A percentile compares a stretch with the other conserved stretches of the same genome.
Conservation (phyloP, 1,140 invertebrate genomes). For the Zaprionus lachaisei region DNA sequence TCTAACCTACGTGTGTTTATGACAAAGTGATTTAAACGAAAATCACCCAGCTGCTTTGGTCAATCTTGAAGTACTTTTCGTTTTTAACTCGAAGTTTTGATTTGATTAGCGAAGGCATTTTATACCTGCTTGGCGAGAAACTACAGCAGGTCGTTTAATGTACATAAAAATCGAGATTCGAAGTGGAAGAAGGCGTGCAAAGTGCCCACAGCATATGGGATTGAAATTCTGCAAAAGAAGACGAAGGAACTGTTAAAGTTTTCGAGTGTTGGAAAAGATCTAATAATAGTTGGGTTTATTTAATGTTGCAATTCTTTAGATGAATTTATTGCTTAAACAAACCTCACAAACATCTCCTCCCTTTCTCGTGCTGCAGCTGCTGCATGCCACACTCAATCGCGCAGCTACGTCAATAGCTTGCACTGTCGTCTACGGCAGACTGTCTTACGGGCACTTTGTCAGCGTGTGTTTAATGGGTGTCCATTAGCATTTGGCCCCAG, state of each 20-base stretch:
- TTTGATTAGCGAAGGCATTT: not conserved
- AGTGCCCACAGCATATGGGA: too few species aligned
- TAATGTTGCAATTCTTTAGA: not conserved
- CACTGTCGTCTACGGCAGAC: slow-evolving; percentile 9
- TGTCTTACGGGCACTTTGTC: slow-evolving; percentile 47
- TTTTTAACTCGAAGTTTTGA: not conserved
- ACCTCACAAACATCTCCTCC: not conserved
- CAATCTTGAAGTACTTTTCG: not conserved
- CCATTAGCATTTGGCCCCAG: slow-evolving; percentile 68
- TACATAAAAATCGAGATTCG: not conserved
- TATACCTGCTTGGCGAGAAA: not conserved
- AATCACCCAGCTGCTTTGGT: not conserved
- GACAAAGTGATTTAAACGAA: slow-evolving; percentile 8
- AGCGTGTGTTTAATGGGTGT: slow-evolving; percentile 66
- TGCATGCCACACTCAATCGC: slow-evolving; percentile 28
- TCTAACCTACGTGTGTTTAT: slow-evolving; percentile 27
- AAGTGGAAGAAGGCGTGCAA: not conserved
- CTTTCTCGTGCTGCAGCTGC: not conserved
- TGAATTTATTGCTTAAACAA: not conserved
- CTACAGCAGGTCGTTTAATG: not conserved
- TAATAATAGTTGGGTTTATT: not conserved
- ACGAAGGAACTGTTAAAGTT: too few species aligned
- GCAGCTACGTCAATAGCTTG: slow-evolving; percentile 23
- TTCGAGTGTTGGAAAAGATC: too few species aligned
- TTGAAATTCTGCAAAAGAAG: not conserved